Percentiles rank a stretch among this genome's conserved stretches.
Evolutionary conservation across 2,113 vertebrate genomes (phyloP).

Genomic region (Promerops cafer): DNA sequence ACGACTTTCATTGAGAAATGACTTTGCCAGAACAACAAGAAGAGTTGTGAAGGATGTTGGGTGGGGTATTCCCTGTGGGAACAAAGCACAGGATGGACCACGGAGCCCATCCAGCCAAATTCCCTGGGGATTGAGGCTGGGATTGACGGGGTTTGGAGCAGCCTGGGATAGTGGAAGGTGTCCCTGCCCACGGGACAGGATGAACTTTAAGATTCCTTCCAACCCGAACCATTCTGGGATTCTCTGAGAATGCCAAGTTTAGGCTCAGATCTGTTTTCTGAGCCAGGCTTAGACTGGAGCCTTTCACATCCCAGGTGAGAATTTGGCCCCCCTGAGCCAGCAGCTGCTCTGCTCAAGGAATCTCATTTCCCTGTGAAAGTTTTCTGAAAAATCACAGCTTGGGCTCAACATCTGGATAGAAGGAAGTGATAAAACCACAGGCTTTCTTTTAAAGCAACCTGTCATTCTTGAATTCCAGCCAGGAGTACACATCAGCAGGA

Average conservation of each 20-base stretch:
- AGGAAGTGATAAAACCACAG: background rate
- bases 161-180: accelerated
- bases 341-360: background rate
- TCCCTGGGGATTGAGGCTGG: background rate
- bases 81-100: background rate
- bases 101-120: background rate
- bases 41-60: background rate
- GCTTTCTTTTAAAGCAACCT: background rate
- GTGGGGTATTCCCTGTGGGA: background rate
- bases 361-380: background rate
- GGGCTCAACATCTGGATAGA: background rate
- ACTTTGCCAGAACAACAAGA: background rate
- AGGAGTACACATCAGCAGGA: background rate
- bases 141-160: background rate
- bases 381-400: background rate
- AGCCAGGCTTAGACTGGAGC: background rate
- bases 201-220: background rate
- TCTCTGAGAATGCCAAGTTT: background rate
- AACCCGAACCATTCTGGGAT: background rate
- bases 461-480: background rate
- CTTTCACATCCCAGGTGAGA: background rate
- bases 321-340: background rate
- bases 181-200: background rate
- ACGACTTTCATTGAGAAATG: background rate
- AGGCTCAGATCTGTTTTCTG: background rate